These are phyloP conservation scores for Plagiodera versicolora DNA, from an alignment of 2,888 invertebrate species.

Conservation along the genomic window DNA sequence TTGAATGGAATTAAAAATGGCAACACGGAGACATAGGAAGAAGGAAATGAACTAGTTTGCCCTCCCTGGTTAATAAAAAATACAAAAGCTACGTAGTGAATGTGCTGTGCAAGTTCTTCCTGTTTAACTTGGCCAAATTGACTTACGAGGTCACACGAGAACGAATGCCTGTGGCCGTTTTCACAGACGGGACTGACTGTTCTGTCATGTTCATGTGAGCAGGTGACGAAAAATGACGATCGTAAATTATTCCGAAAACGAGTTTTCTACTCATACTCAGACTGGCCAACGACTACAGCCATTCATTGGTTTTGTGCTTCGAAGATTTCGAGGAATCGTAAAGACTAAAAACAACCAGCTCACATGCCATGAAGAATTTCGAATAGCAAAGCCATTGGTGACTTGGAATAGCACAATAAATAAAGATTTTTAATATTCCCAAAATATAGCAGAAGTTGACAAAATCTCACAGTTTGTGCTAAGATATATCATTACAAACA, in stretches of 20 bases:
- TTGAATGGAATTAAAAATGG: no score
- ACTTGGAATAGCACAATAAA: background rate
- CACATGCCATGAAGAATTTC: no score
- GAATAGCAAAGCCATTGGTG: background rate
- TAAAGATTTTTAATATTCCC: no score
- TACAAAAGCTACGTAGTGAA: slow-evolving; percentile 10
- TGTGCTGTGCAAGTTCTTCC: slow-evolving; percentile 12
- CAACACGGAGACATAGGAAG: background rate
- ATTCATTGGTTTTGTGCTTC: background rate
- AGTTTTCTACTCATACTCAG: slow-evolving; percentile 10
- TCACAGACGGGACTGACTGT: slow-evolving; percentile 17
- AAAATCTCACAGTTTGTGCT: slow-evolving; percentile 26
- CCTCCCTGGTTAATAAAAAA: slow-evolving; percentile 19
- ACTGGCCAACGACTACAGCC: background rate
- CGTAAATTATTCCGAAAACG: slow-evolving; percentile 12
- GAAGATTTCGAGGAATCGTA: background rate
- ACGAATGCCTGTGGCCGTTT: slow-evolving; percentile 12
- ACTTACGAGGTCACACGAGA: slow-evolving; percentile 9
- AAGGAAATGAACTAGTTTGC: background rate
- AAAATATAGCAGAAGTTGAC: no score
- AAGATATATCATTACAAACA: slow-evolving; percentile 28
- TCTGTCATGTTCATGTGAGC: slow-evolving; percentile 4
- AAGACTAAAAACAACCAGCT: background rate
- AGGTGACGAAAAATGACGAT: slow-evolving; percentile 14
- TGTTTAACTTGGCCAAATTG: slow-evolving; percentile 18